Evolutionary conservation across 2,113 vertebrate species (phyloP), one percentile per base, ranked within the genome.

Genomic region (Leptobrachium ailaonicum): DNA sequence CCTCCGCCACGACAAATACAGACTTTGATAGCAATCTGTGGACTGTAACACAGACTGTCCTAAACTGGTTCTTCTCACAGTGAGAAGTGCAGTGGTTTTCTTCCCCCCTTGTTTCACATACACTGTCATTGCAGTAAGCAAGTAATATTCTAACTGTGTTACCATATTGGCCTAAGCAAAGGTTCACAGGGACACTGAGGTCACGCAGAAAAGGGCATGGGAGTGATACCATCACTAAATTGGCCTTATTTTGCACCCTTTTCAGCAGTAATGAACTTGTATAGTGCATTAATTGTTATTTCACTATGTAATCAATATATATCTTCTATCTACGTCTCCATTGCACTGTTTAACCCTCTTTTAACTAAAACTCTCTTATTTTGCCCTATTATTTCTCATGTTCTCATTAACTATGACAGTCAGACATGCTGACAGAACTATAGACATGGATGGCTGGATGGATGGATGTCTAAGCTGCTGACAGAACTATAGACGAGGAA

Each of bases 21-120:
- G 77, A 75, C 41, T 5, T 11, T 53, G 32, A 82, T 71, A 83
- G 76, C 75, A 82, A 79, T 2, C 63, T 74, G 84, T 53, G 71
- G 50, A 41, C 2, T 42, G 41, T 67, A 64, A 62, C 47, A 80
- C 11, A 85, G 47, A 72, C 14, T n/a, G 9, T 75, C 8, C 72
- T 64, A 58, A 78, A 75, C 71, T 67, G 71, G 66, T 80, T 80
- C n/a, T n/a, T n/a, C 78, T 80, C 78, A 80, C 78, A 80, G 78
- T 80, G 78, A 80, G 78, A 80, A n/a, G 78, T 41, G 45, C 71
- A 50, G 47, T 58, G 71, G 68, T 68, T 69, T n/a, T n/a, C n/a
- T n/a, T n/a, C n/a, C n/a, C n/a, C n/a, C 53, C 9, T 74, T 68
- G 64, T 74, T 80, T 80, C 78, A 80, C 78, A 80, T 80, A 74